Evolutionary conservation across 2,797 vertebrate species (phyloP).

Genomic region (Cossypha caffra): DNA sequence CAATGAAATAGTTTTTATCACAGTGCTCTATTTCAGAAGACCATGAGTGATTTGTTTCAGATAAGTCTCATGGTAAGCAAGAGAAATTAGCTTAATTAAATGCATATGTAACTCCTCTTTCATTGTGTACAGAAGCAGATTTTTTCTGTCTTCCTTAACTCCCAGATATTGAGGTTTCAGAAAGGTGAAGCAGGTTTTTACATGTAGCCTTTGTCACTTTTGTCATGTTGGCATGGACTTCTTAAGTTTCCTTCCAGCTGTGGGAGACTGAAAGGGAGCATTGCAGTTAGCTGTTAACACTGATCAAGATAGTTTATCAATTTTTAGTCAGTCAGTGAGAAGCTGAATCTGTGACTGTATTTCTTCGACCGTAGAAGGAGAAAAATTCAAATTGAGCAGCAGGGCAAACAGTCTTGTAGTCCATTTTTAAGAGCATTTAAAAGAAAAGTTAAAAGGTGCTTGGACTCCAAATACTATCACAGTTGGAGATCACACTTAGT

Average conservation of each 20-base stretch:
- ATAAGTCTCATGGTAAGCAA: background rate
- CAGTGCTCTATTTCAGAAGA: background rate
- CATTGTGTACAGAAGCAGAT: background rate
- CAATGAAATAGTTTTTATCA: background rate
- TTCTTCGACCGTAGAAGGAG: background rate
- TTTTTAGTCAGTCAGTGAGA: constrained; percentile 46
- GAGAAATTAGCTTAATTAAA: background rate
- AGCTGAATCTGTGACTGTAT: constrained; percentile 7
- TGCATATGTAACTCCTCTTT: background rate
- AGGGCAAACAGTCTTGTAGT: background rate
- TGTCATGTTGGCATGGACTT: background rate
- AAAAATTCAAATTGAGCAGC: background rate
- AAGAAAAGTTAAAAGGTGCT: constrained; percentile 13
- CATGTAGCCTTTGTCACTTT: background rate
- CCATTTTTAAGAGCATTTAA: background rate
- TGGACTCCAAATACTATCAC: background rate
- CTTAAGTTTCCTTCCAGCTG: background rate
- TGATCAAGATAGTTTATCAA: constrained; percentile 13
- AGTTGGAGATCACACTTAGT: background rate
- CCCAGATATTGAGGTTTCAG: background rate
- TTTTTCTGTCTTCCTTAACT: background rate
- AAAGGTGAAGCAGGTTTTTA: background rate
- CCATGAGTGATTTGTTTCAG: background rate
- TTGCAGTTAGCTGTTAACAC: background rate
- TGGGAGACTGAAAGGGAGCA: background rate